These are phyloP conservation scores for Hirtodrosophila alboralis DNA, from an alignment of 2,888 invertebrate genomes.

Conservation along the genomic window DNA sequence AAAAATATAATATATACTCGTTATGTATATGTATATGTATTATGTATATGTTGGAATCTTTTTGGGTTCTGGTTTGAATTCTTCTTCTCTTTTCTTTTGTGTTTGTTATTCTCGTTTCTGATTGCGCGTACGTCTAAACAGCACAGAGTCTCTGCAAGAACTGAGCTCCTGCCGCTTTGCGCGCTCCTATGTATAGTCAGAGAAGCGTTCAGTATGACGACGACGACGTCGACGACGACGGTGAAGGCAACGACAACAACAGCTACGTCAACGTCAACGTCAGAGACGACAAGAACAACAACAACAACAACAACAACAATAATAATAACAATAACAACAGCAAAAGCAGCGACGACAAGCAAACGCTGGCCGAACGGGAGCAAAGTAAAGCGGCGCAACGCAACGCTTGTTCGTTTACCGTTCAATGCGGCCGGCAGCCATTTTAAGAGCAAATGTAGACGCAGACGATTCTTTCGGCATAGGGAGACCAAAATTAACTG, in stretches of 20 bases:
- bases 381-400: conserved; percentile 9
- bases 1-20: conserved; percentile 3
- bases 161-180: conserved; percentile 66
- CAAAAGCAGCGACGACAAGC: not conserved
- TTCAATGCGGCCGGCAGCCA: conserved; percentile 33
- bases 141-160: conserved; percentile 75
- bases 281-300: conserved; percentile 11
- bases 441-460: conserved; percentile 43
- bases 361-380: conserved; percentile 19
- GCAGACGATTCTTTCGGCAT: conserved; percentile 10
- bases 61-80: conserved; percentile 13
- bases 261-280: conserved; percentile 7
- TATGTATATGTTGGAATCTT: conserved; percentile 4
- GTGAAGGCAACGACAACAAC: not conserved
- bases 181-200: conserved; percentile 74
- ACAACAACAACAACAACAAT: not conserved
- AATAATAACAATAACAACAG: too few relatives aligned
- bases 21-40: conserved; percentile 1
- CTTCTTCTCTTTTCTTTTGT: conserved; percentile 26
- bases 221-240: conserved; percentile 4
- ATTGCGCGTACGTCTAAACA: conserved; percentile 59
- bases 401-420: conserved; percentile 25
- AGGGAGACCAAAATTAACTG: conserved; percentile 34
- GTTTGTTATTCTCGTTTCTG: conserved; percentile 22
- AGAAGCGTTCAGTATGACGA: conserved; percentile 21